phyloP scores from a whole-genome alignment of 2,113 vertebrate genomes.

The Morphnarchus princeps region DNA sequence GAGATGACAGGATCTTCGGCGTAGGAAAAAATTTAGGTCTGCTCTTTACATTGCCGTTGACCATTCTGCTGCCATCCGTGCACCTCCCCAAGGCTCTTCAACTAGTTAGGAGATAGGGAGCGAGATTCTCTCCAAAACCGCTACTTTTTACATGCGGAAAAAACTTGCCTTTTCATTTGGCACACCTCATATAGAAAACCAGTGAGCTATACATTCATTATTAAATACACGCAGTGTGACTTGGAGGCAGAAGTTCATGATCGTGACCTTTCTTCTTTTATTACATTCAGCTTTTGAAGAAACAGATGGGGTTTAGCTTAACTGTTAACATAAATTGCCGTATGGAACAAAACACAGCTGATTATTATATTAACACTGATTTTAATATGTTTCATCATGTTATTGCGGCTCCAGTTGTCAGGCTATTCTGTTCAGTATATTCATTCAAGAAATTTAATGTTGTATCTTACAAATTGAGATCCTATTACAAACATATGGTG shows the following conservation, averaged over 20 bases:
- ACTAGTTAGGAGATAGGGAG: neutral
- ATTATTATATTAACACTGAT: slow-evolving; percentile 77
- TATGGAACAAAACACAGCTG: slow-evolving; percentile 75
- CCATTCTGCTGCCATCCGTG: neutral
- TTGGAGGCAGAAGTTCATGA: slow-evolving; percentile 50
- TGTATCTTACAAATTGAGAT: slow-evolving; percentile 49
- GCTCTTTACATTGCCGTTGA: neutral
- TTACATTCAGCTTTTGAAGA: slow-evolving; percentile 56
- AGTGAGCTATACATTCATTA: slow-evolving; percentile 20
- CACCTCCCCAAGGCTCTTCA: neutral
- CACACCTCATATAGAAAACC: neutral
- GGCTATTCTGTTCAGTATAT: slow-evolving; percentile 64
- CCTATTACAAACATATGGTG: slow-evolving; percentile 62
- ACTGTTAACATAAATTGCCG: slow-evolving; percentile 77
- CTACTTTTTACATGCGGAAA: neutral
- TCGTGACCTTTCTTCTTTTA: slow-evolving; percentile 42
- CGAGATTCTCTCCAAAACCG: neutral
- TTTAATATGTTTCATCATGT: slow-evolving; percentile 72
- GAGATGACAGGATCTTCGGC: neutral
- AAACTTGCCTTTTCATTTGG: slow-evolving; percentile 35
- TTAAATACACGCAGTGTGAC: neutral
- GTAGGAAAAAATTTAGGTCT: slow-evolving; percentile 16
- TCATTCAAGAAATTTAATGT: slow-evolving; percentile 56
- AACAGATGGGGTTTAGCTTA: slow-evolving; percentile 76
- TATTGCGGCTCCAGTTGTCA: slow-evolving; percentile 63